Conservation (phyloP, 2,797 vertebrate species). For the Microctenopoma lineatum region DNA sequence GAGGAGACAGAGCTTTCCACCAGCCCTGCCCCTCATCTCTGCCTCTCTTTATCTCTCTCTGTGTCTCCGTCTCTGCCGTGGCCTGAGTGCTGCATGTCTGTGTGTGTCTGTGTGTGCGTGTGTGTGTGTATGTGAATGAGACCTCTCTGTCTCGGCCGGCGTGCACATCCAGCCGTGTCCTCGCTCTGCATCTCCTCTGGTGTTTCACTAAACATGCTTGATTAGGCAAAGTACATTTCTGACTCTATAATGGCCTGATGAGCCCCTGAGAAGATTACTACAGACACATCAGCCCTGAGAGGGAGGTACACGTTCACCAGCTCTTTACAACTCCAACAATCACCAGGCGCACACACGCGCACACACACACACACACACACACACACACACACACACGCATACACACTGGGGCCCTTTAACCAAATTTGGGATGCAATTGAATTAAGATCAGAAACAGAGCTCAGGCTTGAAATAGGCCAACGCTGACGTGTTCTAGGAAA, state of each 20-base stretch:
- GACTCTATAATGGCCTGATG: slow-evolving; percentile 76
- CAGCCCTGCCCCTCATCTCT: slow-evolving; percentile 39
- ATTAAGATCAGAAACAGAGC: slow-evolving; percentile 57
- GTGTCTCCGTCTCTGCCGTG: slow-evolving; percentile 43
- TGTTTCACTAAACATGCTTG: slow-evolving; percentile 82
- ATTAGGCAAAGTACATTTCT: slow-evolving; percentile 83
- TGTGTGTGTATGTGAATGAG: slow-evolving; percentile 29
- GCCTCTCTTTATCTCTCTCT: slow-evolving; percentile 36
- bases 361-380: slow-evolving; percentile 19
- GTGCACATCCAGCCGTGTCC: slow-evolving; percentile 64
- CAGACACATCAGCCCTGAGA: slow-evolving; percentile 71
- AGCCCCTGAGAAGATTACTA: slow-evolving; percentile 75
- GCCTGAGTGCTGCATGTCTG: slow-evolving; percentile 41
- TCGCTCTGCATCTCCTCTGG: slow-evolving; percentile 63
- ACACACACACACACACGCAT: slow-evolving; percentile 2
- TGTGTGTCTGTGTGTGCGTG: slow-evolving; percentile 13
- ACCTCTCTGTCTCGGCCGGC: slow-evolving; percentile 49
- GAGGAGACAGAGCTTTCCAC: slow-evolving; percentile 50
- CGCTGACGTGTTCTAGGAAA: slow-evolving; percentile 44
- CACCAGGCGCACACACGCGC: slow-evolving; percentile 51
- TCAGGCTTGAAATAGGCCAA: slow-evolving; percentile 36
- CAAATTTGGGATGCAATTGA: slow-evolving; percentile 63
- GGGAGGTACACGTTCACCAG: slow-evolving; percentile 49
- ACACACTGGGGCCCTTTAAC: slow-evolving; percentile 46
- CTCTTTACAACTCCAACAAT: slow-evolving; percentile 46